Conservation (phyloP, 2,113 vertebrate species). For the Damaliscus lunatus region DNA sequence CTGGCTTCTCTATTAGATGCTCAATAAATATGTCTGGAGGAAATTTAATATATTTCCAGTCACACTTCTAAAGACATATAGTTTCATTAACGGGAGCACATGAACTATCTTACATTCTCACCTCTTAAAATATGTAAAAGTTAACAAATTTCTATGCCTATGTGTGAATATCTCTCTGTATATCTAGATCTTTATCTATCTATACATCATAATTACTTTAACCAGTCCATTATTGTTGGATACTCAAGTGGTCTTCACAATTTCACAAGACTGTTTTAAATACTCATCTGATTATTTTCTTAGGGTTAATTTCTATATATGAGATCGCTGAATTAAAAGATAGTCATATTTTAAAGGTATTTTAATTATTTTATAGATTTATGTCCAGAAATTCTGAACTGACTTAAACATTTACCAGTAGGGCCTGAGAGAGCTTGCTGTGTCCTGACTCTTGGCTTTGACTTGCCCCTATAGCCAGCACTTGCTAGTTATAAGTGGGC, state of each 20-base stretch:
- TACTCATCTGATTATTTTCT: neutral
- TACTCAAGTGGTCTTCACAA: neutral
- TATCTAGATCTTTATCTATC: neutral
- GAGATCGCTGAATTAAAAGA: neutral
- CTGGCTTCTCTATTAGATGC: neutral
- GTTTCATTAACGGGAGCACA: neutral
- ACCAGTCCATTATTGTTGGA: neutral
- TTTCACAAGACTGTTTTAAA: neutral
- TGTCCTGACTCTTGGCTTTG: neutral
- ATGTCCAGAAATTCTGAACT: neutral
- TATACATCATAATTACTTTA: neutral
- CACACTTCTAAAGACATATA: neutral
- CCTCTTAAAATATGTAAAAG: neutral
- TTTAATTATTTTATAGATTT: neutral
- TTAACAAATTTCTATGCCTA: neutral
- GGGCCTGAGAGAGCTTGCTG: too few species aligned
- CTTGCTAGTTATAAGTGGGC: neutral
- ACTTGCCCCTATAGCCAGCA: neutral
- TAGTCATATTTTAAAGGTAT: neutral
- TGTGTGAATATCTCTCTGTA: neutral
- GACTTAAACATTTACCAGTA: neutral
- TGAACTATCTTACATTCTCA: neutral
- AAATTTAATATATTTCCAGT: neutral
- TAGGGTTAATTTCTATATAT: neutral
- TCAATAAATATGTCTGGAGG: neutral